A percentile compares a stretch with the other conserved stretches of the same genome.
These are phyloP conservation scores for Micrasema longulum DNA, from an alignment of 1,140 invertebrate species.

Conservation along the genomic window DNA sequence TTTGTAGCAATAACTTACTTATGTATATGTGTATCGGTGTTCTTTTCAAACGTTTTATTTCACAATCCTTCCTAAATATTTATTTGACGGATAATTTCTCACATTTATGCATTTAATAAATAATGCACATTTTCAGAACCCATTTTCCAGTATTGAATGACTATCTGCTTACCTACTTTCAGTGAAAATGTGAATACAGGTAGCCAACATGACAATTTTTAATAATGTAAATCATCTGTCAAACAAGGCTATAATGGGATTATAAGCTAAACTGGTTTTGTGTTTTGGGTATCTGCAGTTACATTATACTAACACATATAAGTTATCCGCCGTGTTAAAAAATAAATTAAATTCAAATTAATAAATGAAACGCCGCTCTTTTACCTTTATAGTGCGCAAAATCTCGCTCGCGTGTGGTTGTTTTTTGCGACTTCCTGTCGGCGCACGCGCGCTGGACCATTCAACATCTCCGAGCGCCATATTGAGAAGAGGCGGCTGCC, in stretches of 20 bases:
- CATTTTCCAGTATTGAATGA: too few species aligned
- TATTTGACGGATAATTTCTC: too few species aligned
- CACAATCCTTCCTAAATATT: too few species aligned
- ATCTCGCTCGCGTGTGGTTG: constrained; percentile 47
- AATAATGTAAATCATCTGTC: constrained; percentile 22
- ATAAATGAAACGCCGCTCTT: constrained; percentile 39
- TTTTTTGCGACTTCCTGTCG: constrained; percentile 59
- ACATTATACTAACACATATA: not conserved
- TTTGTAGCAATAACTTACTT: too few species aligned
- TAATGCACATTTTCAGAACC: too few species aligned
- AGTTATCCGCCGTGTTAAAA: not conserved
- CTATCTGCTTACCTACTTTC: too few species aligned
- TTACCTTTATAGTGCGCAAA: constrained; percentile 47
- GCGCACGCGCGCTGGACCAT: constrained; percentile 68
- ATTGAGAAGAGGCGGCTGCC: constrained; percentile 69
- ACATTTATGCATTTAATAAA: too few species aligned
- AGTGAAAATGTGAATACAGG: too few species aligned
- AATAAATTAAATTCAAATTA: constrained; percentile 38
- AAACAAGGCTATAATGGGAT: not conserved
- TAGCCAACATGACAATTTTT: constrained; percentile 6
- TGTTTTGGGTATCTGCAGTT: too few species aligned
- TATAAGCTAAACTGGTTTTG: too few species aligned
- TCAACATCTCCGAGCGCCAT: constrained; percentile 69
- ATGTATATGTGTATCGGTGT: too few species aligned
- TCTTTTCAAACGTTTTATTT: too few species aligned